These are phyloP conservation scores for Orthochromis indermauri DNA, from an alignment of 2,113 vertebrate species.

Conservation along the genomic window DNA sequence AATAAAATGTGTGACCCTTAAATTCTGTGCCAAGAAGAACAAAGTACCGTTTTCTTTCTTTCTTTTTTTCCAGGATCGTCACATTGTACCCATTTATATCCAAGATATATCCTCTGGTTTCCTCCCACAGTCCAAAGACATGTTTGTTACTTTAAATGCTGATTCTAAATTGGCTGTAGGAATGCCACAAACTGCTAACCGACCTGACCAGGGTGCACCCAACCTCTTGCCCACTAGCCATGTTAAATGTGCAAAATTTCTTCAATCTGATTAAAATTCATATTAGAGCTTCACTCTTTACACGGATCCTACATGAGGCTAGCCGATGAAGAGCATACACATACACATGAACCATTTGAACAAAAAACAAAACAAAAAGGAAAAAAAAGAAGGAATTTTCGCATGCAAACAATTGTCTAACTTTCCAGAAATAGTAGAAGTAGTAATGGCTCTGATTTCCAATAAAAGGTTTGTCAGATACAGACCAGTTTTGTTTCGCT, in stretches of 20 bases:
- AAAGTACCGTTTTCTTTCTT: neutral
- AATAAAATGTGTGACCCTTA: neutral
- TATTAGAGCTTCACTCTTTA: neutral
- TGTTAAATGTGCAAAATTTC: neutral
- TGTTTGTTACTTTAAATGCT: neutral
- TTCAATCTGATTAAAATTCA: neutral
- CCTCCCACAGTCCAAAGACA: neutral
- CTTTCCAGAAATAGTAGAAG: neutral
- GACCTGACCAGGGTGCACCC: rapidly evolving
- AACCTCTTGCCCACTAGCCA: rapidly evolving
- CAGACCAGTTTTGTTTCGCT: rapidly evolving
- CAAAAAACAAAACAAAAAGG: neutral
- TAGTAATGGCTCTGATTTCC: neutral
- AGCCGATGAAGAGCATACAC: rapidly evolving
- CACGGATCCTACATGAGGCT: rapidly evolving
- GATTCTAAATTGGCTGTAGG: neutral
- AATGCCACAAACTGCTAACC: rapidly evolving
- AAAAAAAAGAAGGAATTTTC: neutral
- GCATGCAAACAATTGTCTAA: neutral
- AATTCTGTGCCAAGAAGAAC: neutral
- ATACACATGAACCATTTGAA: neutral
- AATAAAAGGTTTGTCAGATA: neutral
- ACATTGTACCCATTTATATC: neutral
- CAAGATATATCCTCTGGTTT: neutral
- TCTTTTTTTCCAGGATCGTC: rapidly evolving